phyloP scores from a whole-genome alignment of 2,888 invertebrate genomes.

The Orthonychiurus folsomi region DNA sequence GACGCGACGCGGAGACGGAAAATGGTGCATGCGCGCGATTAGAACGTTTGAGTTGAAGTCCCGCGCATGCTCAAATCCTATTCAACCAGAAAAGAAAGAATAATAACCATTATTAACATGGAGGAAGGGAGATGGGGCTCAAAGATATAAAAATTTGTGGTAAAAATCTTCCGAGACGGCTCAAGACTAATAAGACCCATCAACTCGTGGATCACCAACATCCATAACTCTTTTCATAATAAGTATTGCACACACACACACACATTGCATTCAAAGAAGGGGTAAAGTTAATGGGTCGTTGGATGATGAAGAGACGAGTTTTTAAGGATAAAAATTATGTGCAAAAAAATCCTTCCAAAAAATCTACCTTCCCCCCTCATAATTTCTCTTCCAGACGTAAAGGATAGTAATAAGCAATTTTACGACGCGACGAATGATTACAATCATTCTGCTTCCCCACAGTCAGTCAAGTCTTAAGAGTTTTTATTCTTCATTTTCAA shows the following conservation, averaged over 20 bases:
- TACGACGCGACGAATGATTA: not conserved
- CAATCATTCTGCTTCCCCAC: not conserved
- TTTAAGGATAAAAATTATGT: conserved; percentile 1
- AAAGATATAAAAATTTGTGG: too few relatives aligned
- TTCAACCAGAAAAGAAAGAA: not conserved
- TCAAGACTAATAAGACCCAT: not conserved
- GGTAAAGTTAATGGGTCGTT: not conserved
- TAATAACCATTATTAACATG: not conserved
- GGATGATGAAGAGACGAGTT: not conserved
- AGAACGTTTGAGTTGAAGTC: too few relatives aligned
- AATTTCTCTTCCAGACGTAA: not conserved
- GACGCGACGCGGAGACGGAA: too few relatives aligned
- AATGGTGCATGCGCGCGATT: too few relatives aligned
- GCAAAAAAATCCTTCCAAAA: not conserved
- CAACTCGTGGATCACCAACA: not conserved
- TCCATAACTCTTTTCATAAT: not conserved
- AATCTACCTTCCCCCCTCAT: too few relatives aligned
- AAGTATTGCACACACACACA: not conserved
- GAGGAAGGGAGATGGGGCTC: too few relatives aligned
- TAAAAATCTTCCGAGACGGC: not conserved
- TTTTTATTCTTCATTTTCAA: too few relatives aligned
- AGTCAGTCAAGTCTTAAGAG: not conserved
- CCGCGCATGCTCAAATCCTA: too few relatives aligned
- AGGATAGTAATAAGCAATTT: not conserved
- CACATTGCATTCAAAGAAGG: not conserved